Evolutionary conservation across 2,113 vertebrate species (phyloP).

Genomic region (Hemicordylus capensis): DNA sequence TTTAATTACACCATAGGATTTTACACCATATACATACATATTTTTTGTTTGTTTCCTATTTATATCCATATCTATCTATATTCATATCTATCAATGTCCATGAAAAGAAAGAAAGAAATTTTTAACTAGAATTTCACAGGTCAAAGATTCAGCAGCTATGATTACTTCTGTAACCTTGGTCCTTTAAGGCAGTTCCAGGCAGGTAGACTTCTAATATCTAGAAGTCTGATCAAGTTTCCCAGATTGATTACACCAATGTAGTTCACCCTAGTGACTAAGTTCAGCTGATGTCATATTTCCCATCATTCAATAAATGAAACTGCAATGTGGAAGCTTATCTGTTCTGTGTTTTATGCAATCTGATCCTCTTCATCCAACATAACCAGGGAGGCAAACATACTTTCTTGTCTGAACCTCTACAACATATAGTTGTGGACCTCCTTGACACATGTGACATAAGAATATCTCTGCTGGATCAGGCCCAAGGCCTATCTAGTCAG

Average conservation of each 20-base stretch:
- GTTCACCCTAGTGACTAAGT: not conserved
- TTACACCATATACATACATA: not conserved
- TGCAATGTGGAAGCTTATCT: not conserved
- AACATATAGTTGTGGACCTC: too few relatives aligned
- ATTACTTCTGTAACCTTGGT: not conserved
- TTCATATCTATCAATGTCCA: not conserved
- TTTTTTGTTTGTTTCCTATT: slow-evolving; percentile 16
- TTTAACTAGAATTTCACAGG: slow-evolving; percentile 27
- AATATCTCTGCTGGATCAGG: too few relatives aligned
- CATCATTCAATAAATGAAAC: not conserved
- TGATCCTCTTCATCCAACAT: too few relatives aligned
- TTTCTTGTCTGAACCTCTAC: too few relatives aligned
- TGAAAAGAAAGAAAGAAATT: slow-evolving; percentile 39
- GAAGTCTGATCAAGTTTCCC: too few relatives aligned
- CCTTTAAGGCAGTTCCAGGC: not conserved
- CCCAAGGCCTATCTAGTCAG: too few relatives aligned
- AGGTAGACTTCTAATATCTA: not conserved
- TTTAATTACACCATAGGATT: not conserved
- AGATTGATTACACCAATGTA: too few relatives aligned
- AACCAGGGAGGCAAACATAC: too few relatives aligned
- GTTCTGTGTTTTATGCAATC: not conserved
- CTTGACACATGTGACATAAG: too few relatives aligned
- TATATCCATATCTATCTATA: slow-evolving; percentile 22
- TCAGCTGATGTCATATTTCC: not conserved
- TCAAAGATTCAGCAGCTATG: slow-evolving; percentile 42